Evolutionary conservation across 2,113 vertebrate genomes (phyloP).

Genomic region (Lophura nycthemera): DNA sequence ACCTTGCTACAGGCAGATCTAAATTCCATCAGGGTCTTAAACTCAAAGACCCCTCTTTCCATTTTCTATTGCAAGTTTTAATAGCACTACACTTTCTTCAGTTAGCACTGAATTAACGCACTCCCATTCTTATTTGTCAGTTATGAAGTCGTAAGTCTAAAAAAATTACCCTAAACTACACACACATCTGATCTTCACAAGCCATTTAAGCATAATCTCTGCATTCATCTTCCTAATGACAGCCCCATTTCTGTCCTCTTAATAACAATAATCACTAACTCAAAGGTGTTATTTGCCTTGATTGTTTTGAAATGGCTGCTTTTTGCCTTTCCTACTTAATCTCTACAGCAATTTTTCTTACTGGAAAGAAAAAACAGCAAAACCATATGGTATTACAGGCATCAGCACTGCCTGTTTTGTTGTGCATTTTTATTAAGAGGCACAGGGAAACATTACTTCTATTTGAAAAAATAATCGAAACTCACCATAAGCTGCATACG

Average conservation of each 20-base stretch:
- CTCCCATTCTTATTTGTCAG: conserved; percentile 35
- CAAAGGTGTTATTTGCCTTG: conserved; percentile 56
- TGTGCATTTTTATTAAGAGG: conserved; percentile 15
- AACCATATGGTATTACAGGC: neutral
- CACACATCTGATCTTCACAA: conserved; percentile 41
- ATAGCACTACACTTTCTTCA: conserved; percentile 16
- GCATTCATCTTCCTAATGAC: conserved; percentile 67
- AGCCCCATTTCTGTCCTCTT: conserved; percentile 61
- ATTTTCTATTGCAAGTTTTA: conserved; percentile 12
- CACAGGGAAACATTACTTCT: neutral
- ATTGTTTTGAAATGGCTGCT: conserved; percentile 51
- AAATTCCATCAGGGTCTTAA: neutral
- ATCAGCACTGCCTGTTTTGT: neutral
- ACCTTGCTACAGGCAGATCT: neutral
- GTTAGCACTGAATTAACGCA: conserved; percentile 34
- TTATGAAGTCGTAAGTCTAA: conserved; percentile 30
- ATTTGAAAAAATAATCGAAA: neutral
- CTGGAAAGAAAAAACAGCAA: conserved; percentile 30
- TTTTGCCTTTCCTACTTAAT: conserved; percentile 18
- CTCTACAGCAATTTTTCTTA: conserved; percentile 17
- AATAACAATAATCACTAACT: conserved; percentile 70
- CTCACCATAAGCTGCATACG: neutral
- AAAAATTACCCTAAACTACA: conserved; percentile 53
- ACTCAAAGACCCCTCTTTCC: neutral
- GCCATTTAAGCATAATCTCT: conserved; percentile 53